A percentile compares a stretch with the other conserved stretches of the same genome.
phyloP scores from a whole-genome alignment of 2,888 invertebrate genomes.

The Iphiclides podalirius region DNA sequence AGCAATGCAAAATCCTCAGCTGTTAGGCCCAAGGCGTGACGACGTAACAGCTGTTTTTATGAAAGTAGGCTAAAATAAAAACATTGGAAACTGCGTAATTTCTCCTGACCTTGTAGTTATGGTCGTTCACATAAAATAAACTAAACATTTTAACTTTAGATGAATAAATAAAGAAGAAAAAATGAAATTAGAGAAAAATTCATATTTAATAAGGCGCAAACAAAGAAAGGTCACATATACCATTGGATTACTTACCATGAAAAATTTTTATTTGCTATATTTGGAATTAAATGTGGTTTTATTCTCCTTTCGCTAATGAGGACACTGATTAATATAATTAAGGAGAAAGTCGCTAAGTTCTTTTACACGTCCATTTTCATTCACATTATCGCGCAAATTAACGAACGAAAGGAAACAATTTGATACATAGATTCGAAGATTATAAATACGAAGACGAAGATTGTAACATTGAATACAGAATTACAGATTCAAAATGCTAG shows the following conservation, averaged over 20 bases:
- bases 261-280: constrained; percentile 25
- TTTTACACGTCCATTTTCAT: constrained; percentile 50
- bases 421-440: constrained; percentile 14
- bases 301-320: constrained; percentile 18
- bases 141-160: neutral
- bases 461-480: no score
- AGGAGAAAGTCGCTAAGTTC: constrained; percentile 44
- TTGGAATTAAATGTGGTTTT: constrained; percentile 7
- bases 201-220: constrained; percentile 20
- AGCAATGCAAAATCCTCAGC: constrained; percentile 45
- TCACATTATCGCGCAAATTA: constrained; percentile 51
- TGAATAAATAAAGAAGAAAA: neutral
- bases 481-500: constrained; percentile 8
- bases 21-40: constrained; percentile 56
- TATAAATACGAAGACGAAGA: neutral
- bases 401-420: constrained; percentile 34
- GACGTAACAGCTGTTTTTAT: constrained; percentile 65
- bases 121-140: neutral
- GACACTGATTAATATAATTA: constrained; percentile 27
- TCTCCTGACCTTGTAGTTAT: neutral
- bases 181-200: neutral
- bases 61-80: constrained; percentile 53
- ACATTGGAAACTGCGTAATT: constrained; percentile 26
- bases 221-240: constrained; percentile 35
- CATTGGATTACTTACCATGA: constrained; percentile 21